These are phyloP conservation scores for Clarias macrocephalus DNA, from an alignment of 2,113 vertebrate species.

Conservation along the genomic window DNA sequence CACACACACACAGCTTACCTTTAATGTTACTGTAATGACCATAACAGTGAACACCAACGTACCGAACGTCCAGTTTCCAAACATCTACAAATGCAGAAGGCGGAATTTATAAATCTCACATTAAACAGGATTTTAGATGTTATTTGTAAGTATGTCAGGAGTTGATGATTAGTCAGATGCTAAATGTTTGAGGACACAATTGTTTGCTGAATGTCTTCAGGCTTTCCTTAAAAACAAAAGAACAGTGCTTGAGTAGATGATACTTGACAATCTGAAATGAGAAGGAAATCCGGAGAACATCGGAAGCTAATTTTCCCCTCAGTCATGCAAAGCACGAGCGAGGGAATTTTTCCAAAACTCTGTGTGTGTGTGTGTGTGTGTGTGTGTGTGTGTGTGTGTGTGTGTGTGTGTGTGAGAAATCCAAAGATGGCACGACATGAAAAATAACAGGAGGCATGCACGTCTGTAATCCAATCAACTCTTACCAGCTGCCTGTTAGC, in stretches of 20 bases:
- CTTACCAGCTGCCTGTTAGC: slow-evolving; percentile 95
- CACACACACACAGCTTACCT: slow-evolving; percentile 73
- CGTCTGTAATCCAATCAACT: slow-evolving; percentile 67
- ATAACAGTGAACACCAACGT: slow-evolving; percentile 97
- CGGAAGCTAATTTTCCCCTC: slow-evolving; percentile 4
- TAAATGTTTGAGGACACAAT: slow-evolving; percentile 10
- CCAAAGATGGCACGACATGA: slow-evolving; percentile 33
- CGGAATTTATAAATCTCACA: not conserved
- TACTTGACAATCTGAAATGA: not conserved
- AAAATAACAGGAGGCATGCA: slow-evolving; percentile 56
- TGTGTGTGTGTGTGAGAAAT: not conserved
- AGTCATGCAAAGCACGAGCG: slow-evolving; percentile 27
- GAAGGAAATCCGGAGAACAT: slow-evolving; percentile 23
- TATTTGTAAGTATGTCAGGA: not conserved
- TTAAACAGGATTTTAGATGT: not conserved
- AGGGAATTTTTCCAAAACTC: not conserved
- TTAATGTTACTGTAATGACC: slow-evolving; percentile 96
- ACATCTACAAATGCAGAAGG: slow-evolving; percentile 80
- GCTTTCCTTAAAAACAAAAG: slow-evolving; percentile 17
- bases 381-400: not conserved
- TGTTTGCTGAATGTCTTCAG: slow-evolving; percentile 9
- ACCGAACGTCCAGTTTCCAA: slow-evolving; percentile 98
- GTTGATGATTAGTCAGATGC: slow-evolving; percentile 13
- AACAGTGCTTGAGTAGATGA: not conserved
- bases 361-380: not conserved